Conservation (phyloP, 2,797 vertebrate species). For the Poecile montanus region DNA sequence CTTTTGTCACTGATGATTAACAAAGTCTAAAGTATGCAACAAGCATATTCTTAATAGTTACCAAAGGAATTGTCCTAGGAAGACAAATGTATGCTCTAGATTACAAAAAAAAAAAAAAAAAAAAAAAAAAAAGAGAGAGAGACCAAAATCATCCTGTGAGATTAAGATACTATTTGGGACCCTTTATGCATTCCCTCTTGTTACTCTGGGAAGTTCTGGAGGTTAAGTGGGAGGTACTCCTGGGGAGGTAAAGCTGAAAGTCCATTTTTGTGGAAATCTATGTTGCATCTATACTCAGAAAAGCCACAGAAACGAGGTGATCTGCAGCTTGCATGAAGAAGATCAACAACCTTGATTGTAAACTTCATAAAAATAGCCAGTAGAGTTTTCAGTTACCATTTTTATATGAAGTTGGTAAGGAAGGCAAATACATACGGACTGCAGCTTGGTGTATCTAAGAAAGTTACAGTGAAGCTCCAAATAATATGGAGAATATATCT, state of each 20-base stretch:
- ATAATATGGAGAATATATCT: neutral
- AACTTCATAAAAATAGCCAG: neutral
- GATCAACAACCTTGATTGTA: neutral
- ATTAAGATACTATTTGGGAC: neutral
- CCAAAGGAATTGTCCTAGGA: neutral
- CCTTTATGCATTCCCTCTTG: neutral
- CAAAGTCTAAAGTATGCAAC: neutral
- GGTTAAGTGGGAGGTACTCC: neutral
- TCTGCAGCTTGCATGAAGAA: neutral
- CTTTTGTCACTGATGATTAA: neutral
- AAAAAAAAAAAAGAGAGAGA: neutral
- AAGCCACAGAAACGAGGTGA: neutral
- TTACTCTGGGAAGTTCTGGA: neutral
- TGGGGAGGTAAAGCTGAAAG: neutral
- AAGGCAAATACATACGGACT: neutral
- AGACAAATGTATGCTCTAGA: neutral
- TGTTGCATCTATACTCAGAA: neutral
- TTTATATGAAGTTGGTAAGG: neutral
- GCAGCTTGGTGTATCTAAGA: neutral
- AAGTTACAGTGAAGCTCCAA: neutral
- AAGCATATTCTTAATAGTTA: neutral
- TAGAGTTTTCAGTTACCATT: neutral
- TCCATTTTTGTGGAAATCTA: neutral
- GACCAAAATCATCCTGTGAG: neutral
- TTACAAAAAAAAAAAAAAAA: neutral